Evolutionary conservation across 2,888 invertebrate species (phyloP), one percentile per base, ranked within the genome.

Genomic region (Meteorus cinctellus): DNA sequence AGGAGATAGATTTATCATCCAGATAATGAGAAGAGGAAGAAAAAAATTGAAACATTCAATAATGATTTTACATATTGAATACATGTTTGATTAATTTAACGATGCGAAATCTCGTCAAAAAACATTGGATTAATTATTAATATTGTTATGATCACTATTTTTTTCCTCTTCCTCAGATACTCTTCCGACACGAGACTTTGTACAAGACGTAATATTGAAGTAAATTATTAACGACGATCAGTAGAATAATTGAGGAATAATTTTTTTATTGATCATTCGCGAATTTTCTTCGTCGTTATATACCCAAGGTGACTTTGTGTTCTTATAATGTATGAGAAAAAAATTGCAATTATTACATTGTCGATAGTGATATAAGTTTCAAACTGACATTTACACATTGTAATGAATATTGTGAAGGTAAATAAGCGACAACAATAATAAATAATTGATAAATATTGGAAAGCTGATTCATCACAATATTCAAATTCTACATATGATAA

Each of bases 211-310:
- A 63, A 63, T 31, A 31, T 16, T 14, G 31, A n/a, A 10, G 16
- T 63, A 31, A 63, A 63, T 41, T 41, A 63, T 63, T 6, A 31
- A 10, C 12, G 27, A 29, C 19, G 14, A 63, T 16, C n/a, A n/a
- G 8, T 63, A 29, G 31, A n/a, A 63, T 16, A 63, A 55, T 55
- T 31, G 31, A 34, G 16, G n/a, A 63, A n/a, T n/a, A 29, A 31
- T 36, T 65, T 65, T 65, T 65, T n/a, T 41, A 65, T 65, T n/a
- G 19, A 55, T 34, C 65, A 34, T 34, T 65, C 65, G 4, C 65
- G 41, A 65, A 65, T 65, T 65, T 65, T 36, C 41, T 65, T 19
- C 12, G 14, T 65, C 31, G 29, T 27, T 8, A 34, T 34, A 41
- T 34, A n/a, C n/a, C n/a, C 36, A 24, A 65, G 36, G 36, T 65